phyloP scores from a whole-genome alignment of 2,113 vertebrate genomes.

The Lasiurus borealis region DNA sequence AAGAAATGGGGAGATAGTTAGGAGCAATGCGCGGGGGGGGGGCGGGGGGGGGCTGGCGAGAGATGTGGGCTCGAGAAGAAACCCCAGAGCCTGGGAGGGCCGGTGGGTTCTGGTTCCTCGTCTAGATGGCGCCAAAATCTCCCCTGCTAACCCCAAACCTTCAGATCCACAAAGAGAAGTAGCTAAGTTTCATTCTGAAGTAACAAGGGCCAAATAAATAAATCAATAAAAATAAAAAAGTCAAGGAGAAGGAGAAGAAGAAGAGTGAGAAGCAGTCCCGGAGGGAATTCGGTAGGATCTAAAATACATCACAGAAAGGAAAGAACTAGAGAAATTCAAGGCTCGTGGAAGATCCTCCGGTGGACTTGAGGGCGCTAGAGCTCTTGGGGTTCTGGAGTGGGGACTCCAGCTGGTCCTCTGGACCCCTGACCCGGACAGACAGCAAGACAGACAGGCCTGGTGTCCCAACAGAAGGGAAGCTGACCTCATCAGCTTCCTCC shows the following conservation, averaged over 20 bases:
- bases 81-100: background rate
- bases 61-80: background rate
- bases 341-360: background rate
- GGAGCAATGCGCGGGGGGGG: background rate
- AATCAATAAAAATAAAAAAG: too few relatives aligned
- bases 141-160: background rate
- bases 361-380: accelerated
- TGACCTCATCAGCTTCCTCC: too few relatives aligned
- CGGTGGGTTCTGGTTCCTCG: background rate
- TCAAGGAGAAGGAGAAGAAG: too few relatives aligned
- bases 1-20: background rate
- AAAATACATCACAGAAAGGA: background rate
- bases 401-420: background rate
- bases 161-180: background rate
- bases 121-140: background rate
- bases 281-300: background rate
- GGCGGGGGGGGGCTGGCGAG: background rate
- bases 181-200: background rate
- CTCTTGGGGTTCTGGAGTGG: background rate
- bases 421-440: background rate
- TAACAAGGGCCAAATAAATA: background rate
- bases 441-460: background rate
- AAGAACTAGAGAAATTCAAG: background rate
- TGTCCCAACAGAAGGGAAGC: background rate
- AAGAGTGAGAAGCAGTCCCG: background rate